A percentile compares a stretch with the other conserved stretches of the same genome.
Conservation (phyloP, 2,113 vertebrate species). For the Psophia crepitans region DNA sequence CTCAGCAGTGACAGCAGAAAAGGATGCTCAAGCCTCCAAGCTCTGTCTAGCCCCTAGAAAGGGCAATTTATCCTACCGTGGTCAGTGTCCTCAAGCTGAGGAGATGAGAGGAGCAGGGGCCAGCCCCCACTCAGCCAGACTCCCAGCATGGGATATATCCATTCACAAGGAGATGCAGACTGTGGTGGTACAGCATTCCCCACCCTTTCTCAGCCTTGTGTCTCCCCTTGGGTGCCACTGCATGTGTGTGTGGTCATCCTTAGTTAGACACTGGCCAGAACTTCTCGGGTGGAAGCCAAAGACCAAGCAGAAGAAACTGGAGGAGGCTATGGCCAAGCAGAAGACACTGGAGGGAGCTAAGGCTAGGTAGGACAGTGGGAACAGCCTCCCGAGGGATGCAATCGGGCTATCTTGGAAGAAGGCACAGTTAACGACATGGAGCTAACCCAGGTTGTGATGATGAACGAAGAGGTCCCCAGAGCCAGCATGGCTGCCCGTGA, state of each 20-base stretch:
- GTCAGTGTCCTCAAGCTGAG: not conserved
- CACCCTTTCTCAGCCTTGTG: accelerated
- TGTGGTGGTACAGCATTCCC: not conserved
- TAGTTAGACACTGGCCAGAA: not conserved
- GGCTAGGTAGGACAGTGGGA: not conserved
- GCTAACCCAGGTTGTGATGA: not conserved
- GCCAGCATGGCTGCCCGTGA: accelerated
- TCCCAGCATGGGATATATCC: not conserved
- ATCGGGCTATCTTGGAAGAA: not conserved
- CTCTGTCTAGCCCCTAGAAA: not conserved
- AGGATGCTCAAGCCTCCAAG: not conserved
- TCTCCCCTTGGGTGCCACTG: no score
- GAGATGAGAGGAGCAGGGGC: not conserved
- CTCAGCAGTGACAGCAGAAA: not conserved
- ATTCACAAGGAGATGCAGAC: not conserved
- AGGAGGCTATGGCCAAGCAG: not conserved
- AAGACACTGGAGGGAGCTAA: not conserved
- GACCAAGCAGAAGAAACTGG: not conserved
- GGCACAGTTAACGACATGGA: accelerated
- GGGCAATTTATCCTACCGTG: not conserved
- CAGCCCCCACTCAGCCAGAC: not conserved
- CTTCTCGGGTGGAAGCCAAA: not conserved
- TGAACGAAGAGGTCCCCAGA: not conserved
- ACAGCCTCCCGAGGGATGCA: not conserved
- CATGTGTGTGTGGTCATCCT: not conserved